Conservation (phyloP, 30 jellyfish, hydroid and myxozoan genomes). For the Aurelia aurita complex sp. Pacific region DNA sequence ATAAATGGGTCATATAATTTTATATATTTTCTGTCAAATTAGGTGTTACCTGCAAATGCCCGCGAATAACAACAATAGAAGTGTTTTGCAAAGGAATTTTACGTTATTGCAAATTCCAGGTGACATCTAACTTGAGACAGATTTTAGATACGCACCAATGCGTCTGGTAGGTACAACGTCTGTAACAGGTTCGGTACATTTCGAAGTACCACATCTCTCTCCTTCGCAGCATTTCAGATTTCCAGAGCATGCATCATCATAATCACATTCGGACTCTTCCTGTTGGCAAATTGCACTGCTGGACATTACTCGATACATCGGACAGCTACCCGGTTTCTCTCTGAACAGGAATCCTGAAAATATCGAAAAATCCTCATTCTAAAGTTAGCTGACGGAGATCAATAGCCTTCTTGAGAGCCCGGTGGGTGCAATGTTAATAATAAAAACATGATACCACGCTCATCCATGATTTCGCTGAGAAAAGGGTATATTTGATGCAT, state of each 20-base stretch:
- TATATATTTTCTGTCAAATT: too few relatives aligned
- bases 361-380: neutral
- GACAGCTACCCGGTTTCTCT: conserved; percentile 39
- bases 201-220: conserved; percentile 62
- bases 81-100: too few relatives aligned
- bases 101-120: too few relatives aligned
- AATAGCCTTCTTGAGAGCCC: neutral
- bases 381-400: neutral
- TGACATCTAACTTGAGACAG: too few relatives aligned
- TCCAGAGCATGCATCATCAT: conserved; percentile 42
- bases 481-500: too few relatives aligned
- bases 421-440: neutral
- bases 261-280: conserved; percentile 37
- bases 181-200: conserved; percentile 38
- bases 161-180: neutral
- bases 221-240: conserved; percentile 65
- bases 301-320: conserved; percentile 42
- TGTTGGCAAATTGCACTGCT: conserved; percentile 40
- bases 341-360: conserved; percentile 9
- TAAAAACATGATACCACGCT: neutral
- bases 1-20: too few relatives aligned
- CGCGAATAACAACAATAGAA: too few relatives aligned
- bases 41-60: too few relatives aligned
- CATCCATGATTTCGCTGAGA: too few relatives aligned
- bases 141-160: too few relatives aligned